Conservation (phyloP, 2,888 invertebrate genomes). For the Lasius platythorax region DNA sequence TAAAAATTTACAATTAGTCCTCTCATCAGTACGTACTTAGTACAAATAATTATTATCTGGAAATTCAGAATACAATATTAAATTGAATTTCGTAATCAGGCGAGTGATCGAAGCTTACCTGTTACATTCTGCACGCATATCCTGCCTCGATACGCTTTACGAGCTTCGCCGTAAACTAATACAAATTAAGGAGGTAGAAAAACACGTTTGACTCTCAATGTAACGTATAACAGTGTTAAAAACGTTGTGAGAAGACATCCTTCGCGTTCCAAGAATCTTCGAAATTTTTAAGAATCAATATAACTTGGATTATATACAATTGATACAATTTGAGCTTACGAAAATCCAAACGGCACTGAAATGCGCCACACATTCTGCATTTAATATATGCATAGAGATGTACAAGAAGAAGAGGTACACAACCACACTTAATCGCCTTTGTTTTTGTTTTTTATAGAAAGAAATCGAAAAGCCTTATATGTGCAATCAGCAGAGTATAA, state of each 20-base stretch:
- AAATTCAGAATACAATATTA: constrained; percentile 18
- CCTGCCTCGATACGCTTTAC: background rate
- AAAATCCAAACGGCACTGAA: constrained; percentile 44
- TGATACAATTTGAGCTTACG: constrained; percentile 27
- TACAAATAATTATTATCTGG: background rate
- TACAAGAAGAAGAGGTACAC: constrained; percentile 55
- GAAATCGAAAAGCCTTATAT: constrained; percentile 69
- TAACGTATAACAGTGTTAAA: constrained; percentile 16
- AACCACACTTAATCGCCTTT: constrained; percentile 46
- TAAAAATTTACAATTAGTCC: constrained; percentile 12
- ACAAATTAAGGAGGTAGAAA: constrained; percentile 36
- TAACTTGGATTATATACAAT: constrained; percentile 31
- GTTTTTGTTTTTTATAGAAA: constrained; percentile 61
- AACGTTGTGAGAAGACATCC: constrained; percentile 38
- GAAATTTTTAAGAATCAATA: constrained; percentile 34
- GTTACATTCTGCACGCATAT: background rate
- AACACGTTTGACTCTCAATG: constrained; percentile 31
- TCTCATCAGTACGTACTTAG: background rate
- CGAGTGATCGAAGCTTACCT: background rate
- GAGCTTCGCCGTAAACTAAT: constrained; percentile 21
- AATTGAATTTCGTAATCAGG: background rate
- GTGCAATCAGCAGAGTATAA: constrained; percentile 73
- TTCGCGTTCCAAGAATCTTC: constrained; percentile 16
- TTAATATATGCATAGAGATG: constrained; percentile 50
- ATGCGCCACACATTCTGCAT: constrained; percentile 44